Conservation (phyloP, 2,888 invertebrate species). For the Drosophila meridionalis region DNA sequence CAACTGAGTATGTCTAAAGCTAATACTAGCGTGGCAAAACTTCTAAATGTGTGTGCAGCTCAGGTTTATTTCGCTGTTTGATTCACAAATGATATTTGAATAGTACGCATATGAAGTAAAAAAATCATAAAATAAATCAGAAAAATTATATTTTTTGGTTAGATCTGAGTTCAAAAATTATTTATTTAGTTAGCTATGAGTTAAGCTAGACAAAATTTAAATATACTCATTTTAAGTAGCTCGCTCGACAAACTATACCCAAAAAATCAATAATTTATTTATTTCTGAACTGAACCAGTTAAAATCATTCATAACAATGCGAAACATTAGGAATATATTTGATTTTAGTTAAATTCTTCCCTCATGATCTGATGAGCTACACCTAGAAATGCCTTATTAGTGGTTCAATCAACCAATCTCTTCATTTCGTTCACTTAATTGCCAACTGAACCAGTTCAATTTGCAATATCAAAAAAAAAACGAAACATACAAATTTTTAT, state of each 20-base stretch:
- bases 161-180: too few relatives aligned
- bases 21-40: background rate
- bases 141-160: too few relatives aligned
- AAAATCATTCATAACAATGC: too few relatives aligned
- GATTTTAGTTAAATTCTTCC: background rate
- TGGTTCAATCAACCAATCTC: background rate
- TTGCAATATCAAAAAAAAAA: background rate
- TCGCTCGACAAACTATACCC: too few relatives aligned
- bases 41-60: background rate
- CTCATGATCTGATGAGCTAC: too few relatives aligned
- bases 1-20: background rate
- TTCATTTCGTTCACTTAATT: background rate
- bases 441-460: background rate
- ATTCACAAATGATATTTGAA: background rate
- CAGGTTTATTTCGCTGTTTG: background rate
- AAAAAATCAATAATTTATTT: background rate
- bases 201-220: too few relatives aligned
- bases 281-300: background rate
- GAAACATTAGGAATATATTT: background rate
- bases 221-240: too few relatives aligned
- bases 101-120: background rate
- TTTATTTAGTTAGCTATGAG: too few relatives aligned
- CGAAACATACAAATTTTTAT: too few relatives aligned
- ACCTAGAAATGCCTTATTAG: background rate
- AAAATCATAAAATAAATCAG: too few relatives aligned